phyloP scores from a whole-genome alignment of 2,797 vertebrate genomes.

The Alauda arvensis region DNA sequence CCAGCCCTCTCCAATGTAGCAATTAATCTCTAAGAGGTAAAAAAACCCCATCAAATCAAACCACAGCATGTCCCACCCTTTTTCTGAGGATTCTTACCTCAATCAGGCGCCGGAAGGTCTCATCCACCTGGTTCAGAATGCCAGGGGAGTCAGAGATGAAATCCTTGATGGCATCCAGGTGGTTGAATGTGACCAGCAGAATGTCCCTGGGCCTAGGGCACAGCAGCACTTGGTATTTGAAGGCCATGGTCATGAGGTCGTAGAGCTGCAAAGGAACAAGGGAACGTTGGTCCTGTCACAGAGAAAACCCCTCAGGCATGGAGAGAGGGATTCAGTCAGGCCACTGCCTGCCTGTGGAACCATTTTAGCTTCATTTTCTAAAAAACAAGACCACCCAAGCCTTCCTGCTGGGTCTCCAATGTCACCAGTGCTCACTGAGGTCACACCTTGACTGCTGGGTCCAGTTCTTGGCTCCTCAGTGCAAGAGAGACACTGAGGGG shows the following conservation, averaged over 20 bases:
- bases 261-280: slow-evolving; percentile 80
- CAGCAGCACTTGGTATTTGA: slow-evolving; percentile 96
- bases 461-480: not conserved
- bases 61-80: not conserved
- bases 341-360: not conserved
- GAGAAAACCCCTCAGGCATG: accelerated
- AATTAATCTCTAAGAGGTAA: not conserved
- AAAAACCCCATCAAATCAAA: not conserved
- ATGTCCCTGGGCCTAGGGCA: slow-evolving; percentile 92
- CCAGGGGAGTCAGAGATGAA: slow-evolving; percentile 87
- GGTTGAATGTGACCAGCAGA: slow-evolving; percentile 93
- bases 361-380: not conserved
- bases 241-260: slow-evolving; percentile 98
- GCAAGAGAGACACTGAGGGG: not conserved
- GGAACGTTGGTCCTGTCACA: not conserved
- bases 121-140: slow-evolving; percentile 90
- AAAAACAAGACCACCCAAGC: not conserved
- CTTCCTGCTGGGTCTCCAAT: not conserved
- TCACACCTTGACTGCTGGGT: not conserved
- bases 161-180: slow-evolving; percentile 94
- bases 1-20: not conserved
- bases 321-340: not conserved
- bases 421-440: not conserved
- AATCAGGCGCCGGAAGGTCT: slow-evolving; percentile 85
- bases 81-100: slow-evolving; percentile 73